Base-by-base conservation (phyloP, 2,113 vertebrate species). In the Cnemophilus loriae region DNA sequence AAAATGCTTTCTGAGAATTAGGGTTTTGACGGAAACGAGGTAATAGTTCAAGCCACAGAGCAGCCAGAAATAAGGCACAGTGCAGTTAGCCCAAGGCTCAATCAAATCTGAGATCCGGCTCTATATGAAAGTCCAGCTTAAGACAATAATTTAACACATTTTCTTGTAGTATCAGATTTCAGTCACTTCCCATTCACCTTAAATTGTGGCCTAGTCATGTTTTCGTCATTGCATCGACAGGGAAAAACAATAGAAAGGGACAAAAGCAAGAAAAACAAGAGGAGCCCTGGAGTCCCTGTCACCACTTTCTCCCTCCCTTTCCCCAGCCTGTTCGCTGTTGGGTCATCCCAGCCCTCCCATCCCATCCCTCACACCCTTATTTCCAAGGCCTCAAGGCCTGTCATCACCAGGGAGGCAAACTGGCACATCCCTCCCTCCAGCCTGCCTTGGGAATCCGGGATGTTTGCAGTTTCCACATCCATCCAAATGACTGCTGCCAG, bases 321-420 rank as follows among this genome's bases (percentile, higher is more conserved):
- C 53, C 57, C 42, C 84, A 85, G 87, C 44, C 63, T 49, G 19
- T 41, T 73, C 3, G 4, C 82, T 76, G 19, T 44, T 69, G 88
- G 90, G 57, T 65, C 46, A 56, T 49, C 67, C n/a, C 57, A 82
- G 21, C 77, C 32, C 55, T 68, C 61, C 49, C 64, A 68, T 55
- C 16, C 44, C 60, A 86, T 56, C 50, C 52, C 73, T 80, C 82
- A 71, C 59, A 52, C 26, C 76, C 65, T n/a, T 37, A 59, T 70
- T 87, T 87, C 67, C 81, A 87, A 87, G 53, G 35, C 92, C 52
- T 60, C 21, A 2, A 86, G 91, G 87, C 23, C 61, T 93, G 78
- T 91, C 90, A 81, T 93, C 94, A 93, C 84, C 32, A 86, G 35
- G 47, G 57, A 91, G n/a, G 49, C 65, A 93, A 95, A 91, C 23